These are phyloP conservation scores for Ivindomyrus marchei DNA, from an alignment of 2,113 vertebrate species.

Conservation along the genomic window DNA sequence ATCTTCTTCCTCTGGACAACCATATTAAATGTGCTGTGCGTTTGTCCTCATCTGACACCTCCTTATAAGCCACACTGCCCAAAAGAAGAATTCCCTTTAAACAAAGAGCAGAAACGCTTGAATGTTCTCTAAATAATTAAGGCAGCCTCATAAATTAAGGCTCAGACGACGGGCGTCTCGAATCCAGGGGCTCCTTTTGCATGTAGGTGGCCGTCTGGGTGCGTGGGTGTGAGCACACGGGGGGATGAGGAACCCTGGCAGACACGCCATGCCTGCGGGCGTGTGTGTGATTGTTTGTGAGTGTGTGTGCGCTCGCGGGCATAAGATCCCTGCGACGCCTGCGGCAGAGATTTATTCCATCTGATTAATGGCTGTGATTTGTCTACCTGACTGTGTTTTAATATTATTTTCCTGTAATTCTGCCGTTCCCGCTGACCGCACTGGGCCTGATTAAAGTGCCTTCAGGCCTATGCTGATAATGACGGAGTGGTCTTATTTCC, in stretches of 20 bases:
- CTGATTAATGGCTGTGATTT: slow-evolving; percentile 34
- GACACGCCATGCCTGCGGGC: too few species aligned
- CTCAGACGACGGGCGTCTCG: background rate
- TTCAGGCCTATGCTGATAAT: background rate
- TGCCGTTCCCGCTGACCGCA: slow-evolving; percentile 13
- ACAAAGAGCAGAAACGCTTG: slow-evolving; percentile 7
- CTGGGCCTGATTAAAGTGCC: slow-evolving; percentile 19
- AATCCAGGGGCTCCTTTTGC: background rate
- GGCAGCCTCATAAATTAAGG: background rate
- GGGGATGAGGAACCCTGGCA: background rate
- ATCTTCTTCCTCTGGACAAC: background rate
- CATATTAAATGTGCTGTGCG: background rate
- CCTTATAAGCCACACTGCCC: background rate
- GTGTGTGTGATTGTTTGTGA: too few species aligned
- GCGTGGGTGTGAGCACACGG: background rate
- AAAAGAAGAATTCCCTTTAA: slow-evolving; percentile 1
- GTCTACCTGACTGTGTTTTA: slow-evolving; percentile 29
- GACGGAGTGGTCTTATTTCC: slow-evolving; percentile 25
- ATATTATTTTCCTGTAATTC: slow-evolving; percentile 32
- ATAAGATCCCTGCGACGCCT: background rate
- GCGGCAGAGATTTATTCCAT: background rate
- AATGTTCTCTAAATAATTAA: slow-evolving; percentile 16
- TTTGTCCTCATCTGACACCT: slow-evolving; percentile 11
- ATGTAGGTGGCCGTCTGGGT: too few species aligned
- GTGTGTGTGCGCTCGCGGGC: background rate